Evolutionary conservation across 2,888 invertebrate species (phyloP), one percentile per base, ranked within the genome.

Genomic region (Boloria selene): DNA sequence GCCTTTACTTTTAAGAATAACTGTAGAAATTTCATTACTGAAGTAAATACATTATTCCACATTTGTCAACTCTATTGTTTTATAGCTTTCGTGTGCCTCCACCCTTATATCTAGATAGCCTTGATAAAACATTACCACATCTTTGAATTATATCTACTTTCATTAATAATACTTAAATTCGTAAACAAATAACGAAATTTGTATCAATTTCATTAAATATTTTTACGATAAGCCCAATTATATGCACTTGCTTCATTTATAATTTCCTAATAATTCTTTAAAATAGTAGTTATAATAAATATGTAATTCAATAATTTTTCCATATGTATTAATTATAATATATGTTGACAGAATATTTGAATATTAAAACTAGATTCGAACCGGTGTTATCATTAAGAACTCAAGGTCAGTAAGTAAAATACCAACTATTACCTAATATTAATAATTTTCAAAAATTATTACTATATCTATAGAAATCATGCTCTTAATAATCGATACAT

Each of bases 351-450:
- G 31, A 38, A 38, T 38, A 38, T 38, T 38, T 38, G 31, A 42
- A 38, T 50, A 45, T 58, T 18, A 38, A 18, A 54, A 54, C 18
- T 55, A 18, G 18, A 22, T 4, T 55, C 13, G 4, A 44, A 54
- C n/a, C 14, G 44, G 50, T 65, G 50, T 22, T 62, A 61, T 49
- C 26, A 44, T 55, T 17, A 54, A 47, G 31, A 59, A 51, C 13
- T 17, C 65, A 65, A 65, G 65, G 65, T 65, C 62, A 65, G 18
- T 13, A 31, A 54, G 65, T 65, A n/a, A 31, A 17, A 52, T 53
- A 54, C n/a, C 45, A 13, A 38, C 22, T 2, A 42, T 17, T 31
- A 2, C 10, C 5, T n/a, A 45, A 53, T 44, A 0, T 31, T 7
- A n/a, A 54, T 16, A 49, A 13, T 49, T 16, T 59, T 13, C 2